Evolutionary conservation across 2,888 invertebrate genomes (phyloP).

Genomic region (Nebria brevicollis): DNA sequence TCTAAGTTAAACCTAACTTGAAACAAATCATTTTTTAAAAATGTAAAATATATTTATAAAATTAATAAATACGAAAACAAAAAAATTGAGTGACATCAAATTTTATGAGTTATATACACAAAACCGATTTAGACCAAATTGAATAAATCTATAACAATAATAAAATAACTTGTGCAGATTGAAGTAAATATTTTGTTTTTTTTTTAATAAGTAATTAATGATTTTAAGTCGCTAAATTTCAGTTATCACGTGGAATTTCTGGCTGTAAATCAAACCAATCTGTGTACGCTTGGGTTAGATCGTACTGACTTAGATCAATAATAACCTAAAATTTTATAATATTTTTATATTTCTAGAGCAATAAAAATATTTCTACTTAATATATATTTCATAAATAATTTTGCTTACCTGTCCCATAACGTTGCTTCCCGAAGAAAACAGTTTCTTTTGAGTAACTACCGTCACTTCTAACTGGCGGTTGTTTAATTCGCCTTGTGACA

Average conservation of each 20-base stretch:
- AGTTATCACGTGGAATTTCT: slow-evolving; percentile 58
- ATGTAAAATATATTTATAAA: too few species aligned
- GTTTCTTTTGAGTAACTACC: slow-evolving; percentile 88
- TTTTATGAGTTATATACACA: neutral
- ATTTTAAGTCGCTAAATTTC: slow-evolving; percentile 1
- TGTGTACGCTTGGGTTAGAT: slow-evolving; percentile 75
- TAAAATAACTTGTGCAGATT: slow-evolving; percentile 11
- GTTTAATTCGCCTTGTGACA: slow-evolving; percentile 82
- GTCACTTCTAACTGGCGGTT: slow-evolving; percentile 84
- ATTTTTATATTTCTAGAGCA: slow-evolving; percentile 22
- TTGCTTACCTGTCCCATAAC: slow-evolving; percentile 80
- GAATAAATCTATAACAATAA: neutral
- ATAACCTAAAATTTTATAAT: slow-evolving; percentile 66
- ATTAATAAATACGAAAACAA: too few species aligned
- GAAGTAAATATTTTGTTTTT: slow-evolving; percentile 11
- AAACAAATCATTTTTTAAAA: too few species aligned
- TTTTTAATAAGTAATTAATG: neutral
- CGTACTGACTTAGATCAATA: slow-evolving; percentile 73
- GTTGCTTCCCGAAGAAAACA: slow-evolving; percentile 82
- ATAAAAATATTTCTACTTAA: neutral
- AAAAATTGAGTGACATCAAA: neutral
- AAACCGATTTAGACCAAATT: slow-evolving; percentile 6
- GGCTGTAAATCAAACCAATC: slow-evolving; percentile 79
- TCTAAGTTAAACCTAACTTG: too few species aligned
- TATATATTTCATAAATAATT: neutral